Percentiles rank a stretch among this genome's conserved stretches.
These are phyloP conservation scores for Acrobasis consociella DNA, from an alignment of 2,888 invertebrate species.

Conservation along the genomic window DNA sequence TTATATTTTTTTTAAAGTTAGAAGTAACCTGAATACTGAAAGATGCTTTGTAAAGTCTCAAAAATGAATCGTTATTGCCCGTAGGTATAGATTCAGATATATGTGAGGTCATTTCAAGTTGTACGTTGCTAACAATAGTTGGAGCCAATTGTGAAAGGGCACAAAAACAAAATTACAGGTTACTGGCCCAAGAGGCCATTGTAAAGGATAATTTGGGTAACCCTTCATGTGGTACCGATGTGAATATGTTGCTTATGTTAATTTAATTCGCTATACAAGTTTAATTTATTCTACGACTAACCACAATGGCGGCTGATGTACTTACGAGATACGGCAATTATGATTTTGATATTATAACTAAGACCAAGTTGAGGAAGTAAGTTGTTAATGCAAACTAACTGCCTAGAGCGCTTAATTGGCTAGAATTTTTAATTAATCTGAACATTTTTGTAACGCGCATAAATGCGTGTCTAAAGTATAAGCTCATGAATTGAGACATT, in stretches of 20 bases:
- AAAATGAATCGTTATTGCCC: too few relatives aligned
- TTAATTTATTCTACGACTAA: conserved; percentile 12
- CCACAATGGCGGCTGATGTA: conserved; percentile 7
- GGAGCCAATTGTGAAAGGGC: conserved; percentile 48
- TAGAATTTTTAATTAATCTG: neutral
- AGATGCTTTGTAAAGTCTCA: too few relatives aligned
- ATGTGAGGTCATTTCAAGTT: conserved; percentile 45
- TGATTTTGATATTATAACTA: conserved; percentile 16
- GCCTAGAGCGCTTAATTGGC: conserved; percentile 1
- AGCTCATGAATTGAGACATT: neutral
- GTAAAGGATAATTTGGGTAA: conserved; percentile 66
- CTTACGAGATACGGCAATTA: conserved; percentile 5
- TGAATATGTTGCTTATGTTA: conserved; percentile 36
- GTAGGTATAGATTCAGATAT: conserved; percentile 6
- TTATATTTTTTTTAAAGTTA: too few relatives aligned
- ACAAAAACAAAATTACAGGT: conserved; percentile 70
- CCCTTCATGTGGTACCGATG: conserved; percentile 50
- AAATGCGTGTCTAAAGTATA: neutral
- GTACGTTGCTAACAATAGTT: conserved; percentile 39
- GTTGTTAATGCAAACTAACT: conserved; percentile 18
- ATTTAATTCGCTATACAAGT: conserved; percentile 23
- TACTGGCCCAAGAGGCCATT: conserved; percentile 49
- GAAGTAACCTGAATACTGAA: too few relatives aligned
- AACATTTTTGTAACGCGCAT: neutral
- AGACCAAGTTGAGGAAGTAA: conserved; percentile 15